Evolutionary conservation across 2,113 vertebrate species (phyloP).

Genomic region (Apaloderma vittatum): DNA sequence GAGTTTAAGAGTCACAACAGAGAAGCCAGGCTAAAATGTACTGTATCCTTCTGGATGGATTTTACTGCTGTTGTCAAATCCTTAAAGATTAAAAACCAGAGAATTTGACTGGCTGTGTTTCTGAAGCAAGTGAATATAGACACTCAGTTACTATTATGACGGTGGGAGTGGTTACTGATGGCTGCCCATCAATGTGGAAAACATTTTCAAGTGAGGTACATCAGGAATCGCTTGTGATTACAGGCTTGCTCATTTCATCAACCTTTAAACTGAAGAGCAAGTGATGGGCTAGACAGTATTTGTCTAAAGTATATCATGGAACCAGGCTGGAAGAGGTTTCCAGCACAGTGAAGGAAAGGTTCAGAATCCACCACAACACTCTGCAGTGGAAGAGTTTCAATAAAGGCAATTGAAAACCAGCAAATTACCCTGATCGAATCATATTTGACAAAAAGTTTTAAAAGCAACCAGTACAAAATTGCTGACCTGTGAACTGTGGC

Average conservation of each 20-base stretch:
- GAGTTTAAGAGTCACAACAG: background rate
- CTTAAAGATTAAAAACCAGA: background rate
- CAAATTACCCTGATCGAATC: background rate
- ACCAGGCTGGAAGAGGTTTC: background rate
- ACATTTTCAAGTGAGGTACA: background rate
- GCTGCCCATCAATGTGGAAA: background rate
- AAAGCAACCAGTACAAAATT: background rate
- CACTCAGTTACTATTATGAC: background rate
- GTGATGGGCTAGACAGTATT: background rate
- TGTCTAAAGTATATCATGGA: background rate
- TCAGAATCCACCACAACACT: background rate
- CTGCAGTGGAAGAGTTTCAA: background rate
- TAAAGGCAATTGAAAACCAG: background rate
- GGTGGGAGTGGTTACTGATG: background rate
- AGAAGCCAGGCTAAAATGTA: background rate
- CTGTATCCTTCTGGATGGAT: background rate
- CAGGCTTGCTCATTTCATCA: background rate
- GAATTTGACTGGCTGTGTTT: background rate
- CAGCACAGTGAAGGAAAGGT: background rate
- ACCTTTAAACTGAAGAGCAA: background rate
- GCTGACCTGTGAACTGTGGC: background rate
- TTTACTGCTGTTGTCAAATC: background rate
- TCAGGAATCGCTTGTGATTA: background rate
- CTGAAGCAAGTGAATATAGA: background rate
- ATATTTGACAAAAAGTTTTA: background rate